These are phyloP conservation scores for Mastomys coucha DNA, from an alignment of 2,113 vertebrate species.

Conservation along the genomic window DNA sequence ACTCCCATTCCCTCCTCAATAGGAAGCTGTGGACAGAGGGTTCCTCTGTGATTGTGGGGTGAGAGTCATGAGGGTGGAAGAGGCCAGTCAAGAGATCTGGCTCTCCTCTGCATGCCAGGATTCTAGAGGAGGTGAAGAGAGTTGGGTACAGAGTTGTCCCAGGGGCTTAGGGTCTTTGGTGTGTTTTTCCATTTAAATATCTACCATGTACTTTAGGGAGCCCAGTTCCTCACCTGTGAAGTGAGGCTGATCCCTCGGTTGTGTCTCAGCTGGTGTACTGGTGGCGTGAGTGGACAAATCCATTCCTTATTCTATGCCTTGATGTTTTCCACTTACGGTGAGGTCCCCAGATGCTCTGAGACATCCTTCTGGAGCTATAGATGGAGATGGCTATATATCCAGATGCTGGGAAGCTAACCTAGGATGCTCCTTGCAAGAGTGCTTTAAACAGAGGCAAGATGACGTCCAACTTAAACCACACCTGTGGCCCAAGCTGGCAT, in stretches of 20 bases:
- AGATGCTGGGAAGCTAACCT: not conserved
- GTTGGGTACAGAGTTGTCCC: not conserved
- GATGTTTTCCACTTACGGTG: not conserved
- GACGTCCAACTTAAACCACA: not conserved
- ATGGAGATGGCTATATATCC: not conserved
- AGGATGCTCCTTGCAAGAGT: rapidly evolving
- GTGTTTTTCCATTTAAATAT: not conserved
- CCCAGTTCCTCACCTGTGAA: not conserved
- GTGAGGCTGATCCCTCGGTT: rapidly evolving
- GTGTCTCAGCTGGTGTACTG: not conserved
- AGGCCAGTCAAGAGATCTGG: not conserved
- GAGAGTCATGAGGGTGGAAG: not conserved
- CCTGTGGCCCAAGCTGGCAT: not conserved
- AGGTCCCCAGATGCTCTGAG: not conserved
- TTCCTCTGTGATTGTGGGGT: not conserved
- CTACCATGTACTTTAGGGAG: not conserved
- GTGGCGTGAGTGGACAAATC: rapidly evolving
- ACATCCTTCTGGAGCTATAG: not conserved
- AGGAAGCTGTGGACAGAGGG: not conserved
- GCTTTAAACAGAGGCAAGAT: no score
- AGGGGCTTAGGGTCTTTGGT: not conserved
- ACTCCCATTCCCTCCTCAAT: not conserved
- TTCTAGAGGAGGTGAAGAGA: not conserved
- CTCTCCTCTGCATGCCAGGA: not conserved
- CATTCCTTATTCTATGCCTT: not conserved